These are phyloP conservation scores for Ennomos quercinarius DNA, from an alignment of 2,888 invertebrate species.

Conservation along the genomic window DNA sequence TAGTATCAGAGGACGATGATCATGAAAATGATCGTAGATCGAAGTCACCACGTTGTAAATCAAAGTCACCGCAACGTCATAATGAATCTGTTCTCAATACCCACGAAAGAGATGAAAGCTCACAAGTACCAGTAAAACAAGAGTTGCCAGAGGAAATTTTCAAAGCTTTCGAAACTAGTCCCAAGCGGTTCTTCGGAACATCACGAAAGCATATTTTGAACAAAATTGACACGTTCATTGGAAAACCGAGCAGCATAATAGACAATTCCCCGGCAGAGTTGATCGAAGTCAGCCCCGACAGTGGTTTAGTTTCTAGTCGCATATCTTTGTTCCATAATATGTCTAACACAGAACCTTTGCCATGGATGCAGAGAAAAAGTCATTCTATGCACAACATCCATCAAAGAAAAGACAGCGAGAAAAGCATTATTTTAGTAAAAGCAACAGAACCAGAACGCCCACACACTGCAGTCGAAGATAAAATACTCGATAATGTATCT, in stretches of 20 bases:
- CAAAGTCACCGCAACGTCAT: conserved; percentile 23
- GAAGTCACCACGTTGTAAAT: conserved; percentile 42
- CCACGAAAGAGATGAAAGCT: conserved; percentile 14
- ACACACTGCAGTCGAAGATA: conserved; percentile 7
- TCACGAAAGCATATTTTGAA: conserved; percentile 77
- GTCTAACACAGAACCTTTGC: conserved; percentile 67
- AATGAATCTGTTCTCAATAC: conserved; percentile 15
- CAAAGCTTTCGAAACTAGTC: conserved; percentile 81
- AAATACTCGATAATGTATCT: conserved; percentile 18
- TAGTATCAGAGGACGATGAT: conserved; percentile 59
- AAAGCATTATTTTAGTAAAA: conserved; percentile 29
- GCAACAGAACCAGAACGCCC: conserved; percentile 28
- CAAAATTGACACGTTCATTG: conserved; percentile 77
- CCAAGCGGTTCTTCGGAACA: conserved; percentile 79
- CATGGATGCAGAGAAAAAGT: conserved; percentile 60
- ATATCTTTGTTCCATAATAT: conserved; percentile 77
- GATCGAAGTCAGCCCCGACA: conserved; percentile 61
- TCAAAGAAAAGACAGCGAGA: conserved; percentile 52
- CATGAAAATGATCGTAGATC: conserved; percentile 38
- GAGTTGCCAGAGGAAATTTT: conserved; percentile 80
- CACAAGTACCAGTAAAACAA: conserved; percentile 57
- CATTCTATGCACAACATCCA: conserved; percentile 68
- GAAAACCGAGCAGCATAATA: conserved; percentile 59
- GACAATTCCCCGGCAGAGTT: conserved; percentile 51
- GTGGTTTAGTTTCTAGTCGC: conserved; percentile 79